Percentiles rank a stretch among this genome's conserved stretches.
phyloP scores from a whole-genome alignment of 2,888 invertebrate genomes.

The Erannis defoliaria region DNA sequence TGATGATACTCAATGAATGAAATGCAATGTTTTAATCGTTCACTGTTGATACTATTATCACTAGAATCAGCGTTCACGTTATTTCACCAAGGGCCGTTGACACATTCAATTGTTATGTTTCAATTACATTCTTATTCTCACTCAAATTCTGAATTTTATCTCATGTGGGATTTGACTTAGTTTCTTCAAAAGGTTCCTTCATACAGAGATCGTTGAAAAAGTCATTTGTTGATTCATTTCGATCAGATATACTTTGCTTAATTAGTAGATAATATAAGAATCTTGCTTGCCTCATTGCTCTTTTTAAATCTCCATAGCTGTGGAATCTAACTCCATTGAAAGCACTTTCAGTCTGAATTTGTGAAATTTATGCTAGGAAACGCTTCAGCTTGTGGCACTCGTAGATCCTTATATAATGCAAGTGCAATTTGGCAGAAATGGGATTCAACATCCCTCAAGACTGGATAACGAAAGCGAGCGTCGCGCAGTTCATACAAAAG shows the following conservation, averaged over 20 bases:
- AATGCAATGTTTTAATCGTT: too few relatives aligned
- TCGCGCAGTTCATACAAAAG: background rate
- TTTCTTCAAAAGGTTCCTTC: background rate
- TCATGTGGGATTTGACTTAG: constrained; percentile 13
- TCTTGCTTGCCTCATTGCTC: background rate
- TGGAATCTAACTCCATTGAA: background rate
- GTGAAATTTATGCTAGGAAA: constrained; percentile 1
- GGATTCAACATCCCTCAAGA: background rate
- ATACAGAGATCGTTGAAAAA: background rate
- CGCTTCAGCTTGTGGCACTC: background rate
- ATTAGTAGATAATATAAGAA: background rate
- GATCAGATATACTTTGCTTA: background rate
- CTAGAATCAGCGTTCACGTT: background rate
- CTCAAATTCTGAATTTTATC: background rate
- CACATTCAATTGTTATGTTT: constrained; percentile 6
- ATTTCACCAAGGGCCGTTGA: constrained; percentile 16
- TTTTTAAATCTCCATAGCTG: background rate
- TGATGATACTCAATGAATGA: too few relatives aligned
- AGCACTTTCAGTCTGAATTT: background rate
- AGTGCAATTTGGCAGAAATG: constrained; percentile 12
- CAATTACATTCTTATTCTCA: background rate
- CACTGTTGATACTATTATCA: constrained; percentile 6
- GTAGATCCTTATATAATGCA: constrained; percentile 16
- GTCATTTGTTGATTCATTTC: background rate
- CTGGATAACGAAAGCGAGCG: background rate